These are phyloP conservation scores for Drosophila imparisetae DNA, from an alignment of 2,888 invertebrate genomes.

Conservation along the genomic window DNA sequence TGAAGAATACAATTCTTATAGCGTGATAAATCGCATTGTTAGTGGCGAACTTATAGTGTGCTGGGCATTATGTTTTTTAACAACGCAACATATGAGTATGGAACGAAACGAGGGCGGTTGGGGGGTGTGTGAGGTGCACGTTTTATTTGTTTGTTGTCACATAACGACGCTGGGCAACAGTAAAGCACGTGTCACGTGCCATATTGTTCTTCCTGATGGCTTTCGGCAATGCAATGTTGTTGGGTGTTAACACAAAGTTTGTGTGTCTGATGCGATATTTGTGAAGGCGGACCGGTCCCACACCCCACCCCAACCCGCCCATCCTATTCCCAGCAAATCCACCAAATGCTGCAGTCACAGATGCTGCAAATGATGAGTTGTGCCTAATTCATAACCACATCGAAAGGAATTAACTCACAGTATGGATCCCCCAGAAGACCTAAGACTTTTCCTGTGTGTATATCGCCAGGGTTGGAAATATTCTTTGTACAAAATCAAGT, in stretches of 20 bases:
- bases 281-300: slow-evolving; percentile 37
- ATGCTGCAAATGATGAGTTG: slow-evolving; percentile 83
- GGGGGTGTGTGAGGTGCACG: slow-evolving; percentile 50
- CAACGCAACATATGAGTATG: slow-evolving; percentile 31
- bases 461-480: slow-evolving; percentile 43
- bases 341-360: slow-evolving; percentile 38
- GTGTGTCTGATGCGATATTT: slow-evolving; percentile 69
- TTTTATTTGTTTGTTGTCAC: slow-evolving; percentile 74
- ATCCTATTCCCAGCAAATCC: slow-evolving; percentile 27
- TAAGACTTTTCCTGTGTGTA: slow-evolving; percentile 28
- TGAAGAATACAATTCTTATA: slow-evolving; percentile 17
- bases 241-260: slow-evolving; percentile 74
- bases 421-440: slow-evolving; percentile 58
- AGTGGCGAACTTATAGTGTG: slow-evolving; percentile 23
- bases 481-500: slow-evolving; percentile 63
- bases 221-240: slow-evolving; percentile 52
- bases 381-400: slow-evolving; percentile 84
- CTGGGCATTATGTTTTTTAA: slow-evolving; percentile 35
- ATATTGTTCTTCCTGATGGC: slow-evolving; percentile 76
- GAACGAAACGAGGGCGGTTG: slow-evolving; percentile 8
- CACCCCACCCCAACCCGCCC: slow-evolving; percentile 30
- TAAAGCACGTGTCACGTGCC: slow-evolving; percentile 78
- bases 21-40: slow-evolving; percentile 40
- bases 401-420: slow-evolving; percentile 81
- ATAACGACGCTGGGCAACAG: slow-evolving; percentile 46